Evolutionary conservation across 2,113 vertebrate genomes (phyloP).

Genomic region (Hippocampus barbouri): DNA sequence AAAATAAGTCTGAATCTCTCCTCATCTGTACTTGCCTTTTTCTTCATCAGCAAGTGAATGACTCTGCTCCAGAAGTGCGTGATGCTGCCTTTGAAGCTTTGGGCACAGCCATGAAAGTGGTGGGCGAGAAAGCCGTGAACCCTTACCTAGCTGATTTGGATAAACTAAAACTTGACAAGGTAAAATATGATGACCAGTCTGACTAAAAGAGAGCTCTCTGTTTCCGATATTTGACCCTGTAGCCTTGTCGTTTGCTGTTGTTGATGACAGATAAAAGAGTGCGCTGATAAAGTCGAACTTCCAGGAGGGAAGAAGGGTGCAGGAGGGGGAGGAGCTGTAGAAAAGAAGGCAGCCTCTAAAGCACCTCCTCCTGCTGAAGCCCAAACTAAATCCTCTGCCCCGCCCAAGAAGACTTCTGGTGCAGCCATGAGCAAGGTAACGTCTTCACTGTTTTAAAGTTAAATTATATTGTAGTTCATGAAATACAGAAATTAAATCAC

Average conservation of each 20-base stretch:
- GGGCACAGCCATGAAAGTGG: conserved; percentile 92
- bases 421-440: conserved; percentile 75
- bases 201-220: too few species aligned
- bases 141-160: conserved; percentile 90
- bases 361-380: conserved; percentile 66
- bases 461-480: background rate
- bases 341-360: conserved; percentile 81
- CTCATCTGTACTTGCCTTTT: background rate
- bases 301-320: conserved; percentile 77
- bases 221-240: background rate
- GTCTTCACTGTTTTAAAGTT: background rate
- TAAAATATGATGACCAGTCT: conserved; percentile 43
- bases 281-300: conserved; percentile 90
- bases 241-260: background rate
- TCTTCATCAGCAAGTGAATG: conserved; percentile 86
- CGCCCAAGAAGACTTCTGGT: conserved; percentile 74
- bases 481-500: background rate
- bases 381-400: conserved; percentile 75
- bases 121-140: conserved; percentile 94
- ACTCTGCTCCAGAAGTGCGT: conserved; percentile 92
- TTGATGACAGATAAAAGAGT: conserved; percentile 86
- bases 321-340: conserved; percentile 57
- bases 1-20: background rate
- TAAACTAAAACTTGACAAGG: conserved; percentile 95
- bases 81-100: conserved; percentile 96